Evolutionary conservation across 2,888 invertebrate genomes (phyloP), one percentile per base, ranked within the genome.

Genomic region (Heteromyza rotundicornis): DNA sequence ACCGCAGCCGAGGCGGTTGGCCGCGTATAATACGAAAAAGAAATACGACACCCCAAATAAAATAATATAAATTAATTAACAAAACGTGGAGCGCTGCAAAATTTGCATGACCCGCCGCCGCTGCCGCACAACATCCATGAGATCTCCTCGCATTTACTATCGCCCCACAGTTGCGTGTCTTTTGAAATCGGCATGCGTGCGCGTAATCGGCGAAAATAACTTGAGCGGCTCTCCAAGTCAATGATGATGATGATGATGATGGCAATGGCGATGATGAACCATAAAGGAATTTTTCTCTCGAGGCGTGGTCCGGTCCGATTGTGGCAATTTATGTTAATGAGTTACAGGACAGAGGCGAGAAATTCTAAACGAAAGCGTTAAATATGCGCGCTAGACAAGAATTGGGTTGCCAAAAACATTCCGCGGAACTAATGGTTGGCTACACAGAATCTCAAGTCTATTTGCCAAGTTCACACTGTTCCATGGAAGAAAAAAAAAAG

Each of bases 41-140:
- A 19, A 47, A 74, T 74, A 73, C 74, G 75, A 76, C 75, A 77
- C 68, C 76, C n/a, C 74, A 75, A 77, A 79, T 79, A 79, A 79
- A 79, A 79, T 79, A 79, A 79, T 79, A 79, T 79, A 79, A 79
- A 79, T 79, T 79, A 79, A 79, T 79, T 79, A 79, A 78, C 77
- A 76, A 76, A 76, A 76, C 75, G 76, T 69, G 14, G 20, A 17
- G 3, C 3, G 10, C 14, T 27, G 24, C 49, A 49, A 40, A 44
- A 44, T 53, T 57, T 47, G 63, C 59, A 59, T 19, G 12, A 22
- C 40, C 17, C 57, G 17, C 32, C 12, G 8, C 49, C 14, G 51
- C 50, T n/a, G 32, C 12, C 35, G 23, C 27, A 19, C 17, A 14
- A 5, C 20, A 5, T 32, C 7, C 50, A 53, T 17, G 22, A 22